These are phyloP conservation scores for Metacarcinus magister DNA, from an alignment of 2,888 invertebrate genomes.

Conservation along the genomic window DNA sequence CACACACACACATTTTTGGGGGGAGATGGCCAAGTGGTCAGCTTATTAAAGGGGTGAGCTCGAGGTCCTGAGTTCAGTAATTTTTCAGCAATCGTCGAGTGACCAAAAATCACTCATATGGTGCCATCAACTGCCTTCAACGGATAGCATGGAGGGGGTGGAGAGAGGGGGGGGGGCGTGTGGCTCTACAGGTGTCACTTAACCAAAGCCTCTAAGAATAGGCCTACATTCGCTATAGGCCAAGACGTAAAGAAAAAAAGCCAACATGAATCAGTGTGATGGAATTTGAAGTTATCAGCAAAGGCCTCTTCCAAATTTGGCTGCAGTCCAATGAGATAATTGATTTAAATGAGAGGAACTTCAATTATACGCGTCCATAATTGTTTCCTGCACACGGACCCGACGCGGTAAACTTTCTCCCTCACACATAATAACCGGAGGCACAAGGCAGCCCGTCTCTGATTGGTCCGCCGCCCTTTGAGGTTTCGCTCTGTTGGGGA, in stretches of 20 bases:
- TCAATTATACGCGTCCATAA: slow-evolving; percentile 59
- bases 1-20: neutral
- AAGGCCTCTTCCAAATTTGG: neutral
- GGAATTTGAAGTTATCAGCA: neutral
- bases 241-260: neutral
- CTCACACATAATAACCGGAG: slow-evolving; percentile 52
- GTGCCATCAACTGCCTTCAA: too few species aligned
- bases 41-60: too few species aligned
- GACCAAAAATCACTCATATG: too few species aligned
- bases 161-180: too few species aligned
- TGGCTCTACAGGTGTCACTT: too few species aligned
- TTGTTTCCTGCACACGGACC: slow-evolving; percentile 47
- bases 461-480: slow-evolving; percentile 61
- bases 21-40: too few species aligned
- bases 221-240: too few species aligned
- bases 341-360: slow-evolving; percentile 62
- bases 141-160: too few species aligned
- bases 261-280: neutral
- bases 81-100: too few species aligned
- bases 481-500: slow-evolving; percentile 65
- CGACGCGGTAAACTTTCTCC: slow-evolving; percentile 42
- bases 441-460: slow-evolving; percentile 54
- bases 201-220: too few species aligned
- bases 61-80: too few species aligned
- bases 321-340: slow-evolving; percentile 45